Evolutionary conservation across 2,797 vertebrate species (phyloP), one percentile per base, ranked within the genome.

Genomic region (Hephaestus fuliginosus): DNA sequence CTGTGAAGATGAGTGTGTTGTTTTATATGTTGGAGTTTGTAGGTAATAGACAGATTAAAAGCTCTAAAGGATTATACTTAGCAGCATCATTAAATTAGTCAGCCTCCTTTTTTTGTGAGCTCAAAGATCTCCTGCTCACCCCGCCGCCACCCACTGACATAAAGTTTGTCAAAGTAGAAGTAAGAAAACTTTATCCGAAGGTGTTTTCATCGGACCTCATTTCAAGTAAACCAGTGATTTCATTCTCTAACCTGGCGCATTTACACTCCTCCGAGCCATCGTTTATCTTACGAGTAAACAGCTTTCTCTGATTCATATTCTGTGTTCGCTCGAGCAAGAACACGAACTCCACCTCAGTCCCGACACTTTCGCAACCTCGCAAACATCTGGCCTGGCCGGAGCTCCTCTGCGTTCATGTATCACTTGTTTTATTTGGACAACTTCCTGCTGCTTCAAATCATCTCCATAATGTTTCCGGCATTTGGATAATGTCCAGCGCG

Each of bases 351-450:
- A 86, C 92, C 91, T 88, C 78, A 30, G 74, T 79, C 44, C 79
- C 73, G 78, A 87, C 85, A 82, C 88, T 95, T 94, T 93, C 91
- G 89, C 91, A 95, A 94, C 84, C 66, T 81, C 20, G 5, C 78
- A 88, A 39, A 93, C 93, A 92, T 94, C 94, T 95, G 93, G 90
- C 85, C 81, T 86, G 84, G 82, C 82, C n/a, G 15, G 84, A 86
- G 33, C 69, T 58, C 81, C 85, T 87, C 83, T 70, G 85, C 82
- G 78, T 86, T 79, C 89, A 80, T 89, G 88, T 85, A 88, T 88
- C 84, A 80, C 85, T 89, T 89, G 86, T 92, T 94, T 92, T 90
- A 88, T 93, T 93, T 95, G 92, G 92, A 93, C 81, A 86, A 78
- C 89, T 83, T 91, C 83, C 93, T 90, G 81, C 89, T 82, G 86